A percentile compares a stretch with the other conserved stretches of the same genome.
phyloP scores from a whole-genome alignment of 2,888 invertebrate species.

The Chalcis sispes region DNA sequence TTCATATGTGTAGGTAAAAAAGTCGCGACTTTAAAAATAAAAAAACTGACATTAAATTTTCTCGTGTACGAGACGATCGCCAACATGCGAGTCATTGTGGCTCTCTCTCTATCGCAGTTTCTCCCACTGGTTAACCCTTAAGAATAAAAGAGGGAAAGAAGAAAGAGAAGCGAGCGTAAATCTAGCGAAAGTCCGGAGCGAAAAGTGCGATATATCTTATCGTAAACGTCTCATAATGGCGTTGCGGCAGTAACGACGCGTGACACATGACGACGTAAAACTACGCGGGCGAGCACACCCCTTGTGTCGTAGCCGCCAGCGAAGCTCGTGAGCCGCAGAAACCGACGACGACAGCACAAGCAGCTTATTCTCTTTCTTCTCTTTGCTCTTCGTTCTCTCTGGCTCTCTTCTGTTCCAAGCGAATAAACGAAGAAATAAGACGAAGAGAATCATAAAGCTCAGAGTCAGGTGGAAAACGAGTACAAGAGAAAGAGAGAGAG shows the following conservation, averaged over 20 bases:
- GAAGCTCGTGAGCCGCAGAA: no score
- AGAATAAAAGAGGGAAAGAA: conserved; percentile 2
- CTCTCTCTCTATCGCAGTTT: neutral
- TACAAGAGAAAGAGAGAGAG: conserved; percentile 7
- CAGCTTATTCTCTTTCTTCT: conserved; percentile 58
- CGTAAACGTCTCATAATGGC: conserved; percentile 73
- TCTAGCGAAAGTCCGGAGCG: conserved; percentile 67
- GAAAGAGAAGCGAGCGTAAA: conserved; percentile 61
- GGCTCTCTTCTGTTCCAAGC: conserved; percentile 15
- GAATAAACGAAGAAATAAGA: conserved; percentile 37
- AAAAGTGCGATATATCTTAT: conserved; percentile 73
- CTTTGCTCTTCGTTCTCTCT: conserved; percentile 51
- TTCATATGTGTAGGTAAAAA: neutral
- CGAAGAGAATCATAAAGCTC: no score
- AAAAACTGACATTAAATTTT: conserved; percentile 1
- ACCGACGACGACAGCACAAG: no score
- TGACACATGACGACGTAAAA: conserved; percentile 72
- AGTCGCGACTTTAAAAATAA: conserved; percentile 17
- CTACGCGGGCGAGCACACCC: no score
- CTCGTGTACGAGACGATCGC: conserved; percentile 2
- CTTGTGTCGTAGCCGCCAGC: no score
- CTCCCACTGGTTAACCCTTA: neutral
- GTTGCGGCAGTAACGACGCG: conserved; percentile 71
- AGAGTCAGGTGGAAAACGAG: no score
- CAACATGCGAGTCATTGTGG: conserved; percentile 15